Percentiles rank a stretch among this genome's conserved stretches.
Evolutionary conservation across 2,797 vertebrate genomes (phyloP).

Genomic region (Parambassis ranga): DNA sequence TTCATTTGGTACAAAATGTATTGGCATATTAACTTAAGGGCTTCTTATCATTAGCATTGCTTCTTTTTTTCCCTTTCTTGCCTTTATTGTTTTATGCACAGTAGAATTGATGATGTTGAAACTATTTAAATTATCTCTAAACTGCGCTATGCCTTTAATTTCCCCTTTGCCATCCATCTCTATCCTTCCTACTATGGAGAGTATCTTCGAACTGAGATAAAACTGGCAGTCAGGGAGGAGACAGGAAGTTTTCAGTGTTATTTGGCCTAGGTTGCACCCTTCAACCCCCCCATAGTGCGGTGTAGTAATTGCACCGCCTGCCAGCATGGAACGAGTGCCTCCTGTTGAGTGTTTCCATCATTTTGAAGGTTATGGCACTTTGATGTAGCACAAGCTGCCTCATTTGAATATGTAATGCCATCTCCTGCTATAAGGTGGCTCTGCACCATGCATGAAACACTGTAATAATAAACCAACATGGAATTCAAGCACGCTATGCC

Average conservation of each 20-base stretch:
- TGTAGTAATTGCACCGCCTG: conserved; percentile 58
- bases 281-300: conserved; percentile 42
- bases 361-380: conserved; percentile 66
- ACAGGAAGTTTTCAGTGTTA: conserved; percentile 47
- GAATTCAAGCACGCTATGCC: background rate
- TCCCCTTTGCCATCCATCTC: background rate
- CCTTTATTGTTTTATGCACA: background rate
- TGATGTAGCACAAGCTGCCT: conserved; percentile 49
- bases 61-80: background rate
- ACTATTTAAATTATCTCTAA: too few species aligned
- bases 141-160: background rate
- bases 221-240: conserved; percentile 18
- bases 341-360: conserved; percentile 67
- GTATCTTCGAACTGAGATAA: conserved; percentile 15
- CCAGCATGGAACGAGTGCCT: conserved; percentile 50
- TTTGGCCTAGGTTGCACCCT: conserved; percentile 56
- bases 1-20: background rate
- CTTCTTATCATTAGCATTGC: background rate
- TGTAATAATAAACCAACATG: background rate
- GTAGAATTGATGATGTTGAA: background rate
- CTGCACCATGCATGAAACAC: conserved; percentile 6
- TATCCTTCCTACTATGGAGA: background rate
- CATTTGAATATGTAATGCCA: conserved; percentile 59
- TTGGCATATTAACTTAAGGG: background rate
- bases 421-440: conserved; percentile 37